These are phyloP conservation scores for Apteryx owenii DNA, from an alignment of 2,113 vertebrate species.

Conservation along the genomic window DNA sequence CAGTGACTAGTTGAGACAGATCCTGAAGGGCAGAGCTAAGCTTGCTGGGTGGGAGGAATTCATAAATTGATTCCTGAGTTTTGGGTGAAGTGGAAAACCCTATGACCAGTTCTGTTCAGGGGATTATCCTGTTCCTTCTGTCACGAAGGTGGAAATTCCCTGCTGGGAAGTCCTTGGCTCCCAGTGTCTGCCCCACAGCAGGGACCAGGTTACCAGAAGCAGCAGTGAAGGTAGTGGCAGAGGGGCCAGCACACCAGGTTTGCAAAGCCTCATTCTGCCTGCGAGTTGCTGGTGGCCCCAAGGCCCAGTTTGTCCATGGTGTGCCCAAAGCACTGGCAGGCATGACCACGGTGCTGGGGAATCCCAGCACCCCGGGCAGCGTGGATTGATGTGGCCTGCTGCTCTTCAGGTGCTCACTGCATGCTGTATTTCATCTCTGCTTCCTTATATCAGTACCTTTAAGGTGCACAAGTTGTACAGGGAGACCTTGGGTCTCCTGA, in stretches of 20 bases:
- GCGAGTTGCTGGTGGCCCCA: neutral
- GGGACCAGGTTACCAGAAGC: neutral
- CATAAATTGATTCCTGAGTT: neutral
- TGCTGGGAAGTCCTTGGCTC: neutral
- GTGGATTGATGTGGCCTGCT: too few species aligned
- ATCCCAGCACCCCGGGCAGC: neutral
- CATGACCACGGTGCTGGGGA: neutral
- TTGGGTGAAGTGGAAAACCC: neutral
- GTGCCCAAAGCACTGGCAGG: neutral
- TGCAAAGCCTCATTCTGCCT: neutral
- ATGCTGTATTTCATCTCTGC: neutral
- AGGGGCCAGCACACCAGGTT: neutral
- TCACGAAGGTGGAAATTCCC: neutral
- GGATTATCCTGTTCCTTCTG: neutral
- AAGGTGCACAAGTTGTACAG: neutral
- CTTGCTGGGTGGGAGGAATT: neutral
- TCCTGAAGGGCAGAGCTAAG: neutral
- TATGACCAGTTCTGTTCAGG: neutral
- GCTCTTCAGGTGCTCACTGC: too few species aligned
- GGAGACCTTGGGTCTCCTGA: too few species aligned
- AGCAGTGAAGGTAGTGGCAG: neutral
- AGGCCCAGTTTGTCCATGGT: neutral
- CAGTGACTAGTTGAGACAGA: neutral
- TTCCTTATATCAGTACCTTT: neutral
- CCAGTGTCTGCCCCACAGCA: neutral